Evolutionary conservation across 2,797 vertebrate genomes (phyloP).

Genomic region (Megalops cyprinoides): DNA sequence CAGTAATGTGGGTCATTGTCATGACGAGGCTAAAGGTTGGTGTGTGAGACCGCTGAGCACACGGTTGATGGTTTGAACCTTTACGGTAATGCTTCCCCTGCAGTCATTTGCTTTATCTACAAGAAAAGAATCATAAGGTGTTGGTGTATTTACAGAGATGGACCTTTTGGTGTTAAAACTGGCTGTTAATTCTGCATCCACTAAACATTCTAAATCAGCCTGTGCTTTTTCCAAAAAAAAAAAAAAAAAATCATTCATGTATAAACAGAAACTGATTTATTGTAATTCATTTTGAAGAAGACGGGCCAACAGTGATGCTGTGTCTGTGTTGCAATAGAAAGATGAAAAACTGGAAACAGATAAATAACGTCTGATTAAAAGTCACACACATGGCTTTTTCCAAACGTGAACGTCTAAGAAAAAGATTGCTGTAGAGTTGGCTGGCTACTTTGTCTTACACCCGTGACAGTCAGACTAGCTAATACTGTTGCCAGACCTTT

Average conservation of each 20-base stretch:
- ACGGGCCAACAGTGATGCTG: no score
- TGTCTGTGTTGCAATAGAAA: no score
- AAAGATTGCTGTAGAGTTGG: no score
- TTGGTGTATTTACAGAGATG: neutral
- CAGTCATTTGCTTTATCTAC: no score
- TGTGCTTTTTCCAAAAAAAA: neutral
- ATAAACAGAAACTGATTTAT: neutral
- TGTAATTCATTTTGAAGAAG: no score
- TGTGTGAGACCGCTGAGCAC: neutral
- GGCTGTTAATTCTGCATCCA: neutral
- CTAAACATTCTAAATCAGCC: neutral
- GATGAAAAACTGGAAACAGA: constrained; percentile 11
- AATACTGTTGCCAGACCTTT: neutral
- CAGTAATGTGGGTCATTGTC: constrained; percentile 2
- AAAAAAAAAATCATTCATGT: neutral
- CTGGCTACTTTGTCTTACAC: neutral
- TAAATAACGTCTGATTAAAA: neutral
- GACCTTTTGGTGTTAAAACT: neutral
- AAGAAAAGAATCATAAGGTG: no score
- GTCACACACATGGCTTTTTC: neutral
- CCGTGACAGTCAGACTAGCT: neutral
- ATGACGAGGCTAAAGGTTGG: neutral
- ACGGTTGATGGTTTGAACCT: neutral
- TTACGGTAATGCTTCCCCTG: no score
- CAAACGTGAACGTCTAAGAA: neutral